Base-by-base conservation (phyloP, 2,113 vertebrate genomes). In the Verasper variegatus region DNA sequence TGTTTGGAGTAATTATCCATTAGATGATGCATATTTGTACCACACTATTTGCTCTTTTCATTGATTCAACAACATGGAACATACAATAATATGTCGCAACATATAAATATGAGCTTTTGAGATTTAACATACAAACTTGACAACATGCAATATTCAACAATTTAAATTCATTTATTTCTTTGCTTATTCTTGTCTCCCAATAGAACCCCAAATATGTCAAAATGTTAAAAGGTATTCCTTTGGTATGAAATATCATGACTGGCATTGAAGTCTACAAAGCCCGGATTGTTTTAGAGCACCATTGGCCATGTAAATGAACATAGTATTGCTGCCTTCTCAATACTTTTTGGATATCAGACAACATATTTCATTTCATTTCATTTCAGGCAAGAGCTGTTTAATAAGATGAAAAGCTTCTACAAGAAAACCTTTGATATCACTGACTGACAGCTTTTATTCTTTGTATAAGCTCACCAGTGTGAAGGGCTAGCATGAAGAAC, bases 71-170 rank as follows among this genome's bases (percentile, higher is more conserved):
- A 51, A 82, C 68, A 72, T 24, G 40, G 40, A 42, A 42, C 62
- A 24, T 59, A 55, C 40, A 65, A 35, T 60, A 85, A 78, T 55
- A 76, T 65, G 45, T 45, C 10, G 47, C 6, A 64, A 64, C 62
- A 76, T 45, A 70, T 8, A 67, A 78, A 85, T 66, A 62, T 59
- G 7, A 63, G 2, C 20, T 58, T 23, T 58, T n/a, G 27, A 74
- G 51, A 63, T 18, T 59, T 37, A 37, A 77, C 20, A 0, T 76
- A 82, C n/a, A 68, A 64, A 68, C 8, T 57, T 69, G 52, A 69
- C 62, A 69, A 56, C 74, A 81, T 84, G 78, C 78, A 78, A 60
- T 56, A 61, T 80, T 73, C 64, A 58, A 76, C 68, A 11, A 58
- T 71, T 78, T 10, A 66, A 63, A 47, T 52, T 52, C 20, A 18